Conservation (phyloP, 2,797 vertebrate genomes). For the Smutsia temminckii region DNA sequence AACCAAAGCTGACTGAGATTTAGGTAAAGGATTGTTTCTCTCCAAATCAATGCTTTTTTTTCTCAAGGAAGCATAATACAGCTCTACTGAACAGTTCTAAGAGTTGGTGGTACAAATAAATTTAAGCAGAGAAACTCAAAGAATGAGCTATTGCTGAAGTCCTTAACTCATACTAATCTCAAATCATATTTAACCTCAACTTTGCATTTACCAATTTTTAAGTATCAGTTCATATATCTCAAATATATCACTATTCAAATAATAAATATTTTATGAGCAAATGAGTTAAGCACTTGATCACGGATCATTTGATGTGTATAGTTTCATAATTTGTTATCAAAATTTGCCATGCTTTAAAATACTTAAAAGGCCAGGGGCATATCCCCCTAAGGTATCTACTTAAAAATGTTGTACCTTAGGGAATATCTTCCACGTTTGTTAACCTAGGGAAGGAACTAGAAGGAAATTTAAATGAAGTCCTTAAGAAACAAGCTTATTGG, state of each 20-base stretch:
- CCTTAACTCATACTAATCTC: constrained; percentile 28
- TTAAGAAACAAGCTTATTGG: constrained; percentile 44
- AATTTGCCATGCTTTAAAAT: constrained; percentile 34
- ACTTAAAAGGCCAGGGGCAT: background rate
- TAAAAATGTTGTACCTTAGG: background rate
- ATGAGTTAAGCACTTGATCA: background rate
- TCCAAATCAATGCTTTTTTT: background rate
- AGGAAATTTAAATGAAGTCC: constrained; percentile 48
- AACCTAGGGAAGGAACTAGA: constrained; percentile 8
- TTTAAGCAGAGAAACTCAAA: constrained; percentile 64
- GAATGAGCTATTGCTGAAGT: constrained; percentile 11
- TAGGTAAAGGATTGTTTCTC: constrained; percentile 31
- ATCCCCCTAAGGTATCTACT: background rate
- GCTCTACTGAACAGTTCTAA: background rate
- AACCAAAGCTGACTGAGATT: constrained; percentile 12
- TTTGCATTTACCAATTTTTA: background rate
- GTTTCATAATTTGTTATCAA: constrained; percentile 6
- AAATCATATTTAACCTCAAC: background rate
- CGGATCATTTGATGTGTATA: background rate
- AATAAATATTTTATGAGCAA: constrained; percentile 21
- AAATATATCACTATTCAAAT: background rate
- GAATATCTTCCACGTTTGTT: background rate
- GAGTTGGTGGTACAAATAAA: constrained; percentile 56
- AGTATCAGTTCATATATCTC: background rate
- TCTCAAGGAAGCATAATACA: background rate